phyloP scores from a whole-genome alignment of 2,113 vertebrate species.

The Poicephalus gulielmi region DNA sequence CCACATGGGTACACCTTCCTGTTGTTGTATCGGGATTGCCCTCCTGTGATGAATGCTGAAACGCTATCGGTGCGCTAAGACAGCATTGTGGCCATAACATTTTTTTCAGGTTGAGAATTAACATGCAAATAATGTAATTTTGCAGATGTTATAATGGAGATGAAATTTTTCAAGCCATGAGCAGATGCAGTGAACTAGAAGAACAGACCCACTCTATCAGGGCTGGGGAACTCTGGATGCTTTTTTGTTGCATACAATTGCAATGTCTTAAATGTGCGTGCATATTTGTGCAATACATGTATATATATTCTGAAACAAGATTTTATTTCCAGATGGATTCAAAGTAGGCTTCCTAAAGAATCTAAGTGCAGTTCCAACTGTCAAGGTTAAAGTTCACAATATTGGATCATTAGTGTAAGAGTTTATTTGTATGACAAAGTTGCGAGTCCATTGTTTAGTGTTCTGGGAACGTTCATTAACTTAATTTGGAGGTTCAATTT shows the following conservation, averaged over 20 bases:
- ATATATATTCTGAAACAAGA: neutral
- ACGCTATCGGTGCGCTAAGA: neutral
- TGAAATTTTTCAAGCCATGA: neutral
- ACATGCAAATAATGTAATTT: neutral
- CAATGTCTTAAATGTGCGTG: accelerated
- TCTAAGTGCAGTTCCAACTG: neutral
- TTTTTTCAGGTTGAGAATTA: neutral
- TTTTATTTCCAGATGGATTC: neutral
- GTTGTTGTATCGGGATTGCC: neutral
- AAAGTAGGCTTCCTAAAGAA: neutral
- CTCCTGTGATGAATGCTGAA: neutral
- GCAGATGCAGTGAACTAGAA: neutral
- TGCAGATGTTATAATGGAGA: neutral
- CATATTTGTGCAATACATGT: neutral
- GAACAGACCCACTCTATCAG: accelerated
- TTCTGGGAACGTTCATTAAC: neutral
- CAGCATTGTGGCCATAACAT: neutral
- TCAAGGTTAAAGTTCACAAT: neutral
- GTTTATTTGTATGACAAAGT: neutral
- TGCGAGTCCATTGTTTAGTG: neutral
- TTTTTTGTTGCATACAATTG: neutral
- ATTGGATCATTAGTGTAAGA: neutral
- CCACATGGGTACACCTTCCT: neutral
- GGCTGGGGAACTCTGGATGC: neutral
- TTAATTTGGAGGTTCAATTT: neutral